Evolutionary conservation across 2,113 vertebrate species (phyloP), one percentile per base, ranked within the genome.

Genomic region (Campylorhamphus procurvoides): DNA sequence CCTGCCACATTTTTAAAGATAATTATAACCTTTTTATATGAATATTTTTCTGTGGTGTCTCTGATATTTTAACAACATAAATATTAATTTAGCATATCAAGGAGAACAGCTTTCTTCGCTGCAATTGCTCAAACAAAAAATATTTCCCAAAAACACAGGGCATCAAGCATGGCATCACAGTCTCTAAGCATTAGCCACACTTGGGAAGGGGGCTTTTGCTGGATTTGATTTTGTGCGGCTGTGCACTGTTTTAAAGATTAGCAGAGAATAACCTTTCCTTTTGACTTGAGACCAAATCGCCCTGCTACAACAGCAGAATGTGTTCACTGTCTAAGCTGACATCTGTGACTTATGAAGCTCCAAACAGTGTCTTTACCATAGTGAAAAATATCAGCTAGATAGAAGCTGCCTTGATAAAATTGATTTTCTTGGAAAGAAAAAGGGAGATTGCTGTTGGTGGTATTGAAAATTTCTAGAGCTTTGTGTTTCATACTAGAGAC

Each of bases 11-110:
- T 97, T 96, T 96, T 89, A 91, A 97, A 98, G 97, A 97, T 98
- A 98, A 98, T 98, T 98, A 98, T 94, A 97, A 98, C 95, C 96
- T 97, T 97, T 97, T 97, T 94, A 97, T 94, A 97, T 97, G 97
- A 97, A 97, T 97, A 97, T 97, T 97, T 98, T 98, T 97, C 91
- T 44, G 92, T 93, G 62, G 84, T 69, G 80, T 96, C 96, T 97
- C 94, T 97, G 97, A 97, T 98, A 98, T 97, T 98, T 97, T 96
- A 97, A 94, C 91, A 97, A 96, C 66, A 90, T 98, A 98, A 98
- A 98, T 98, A 98, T 98, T 98, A 97, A 98, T 98, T 98, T 97
- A 97, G 71, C 52, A 86, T 68, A 96, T 96, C 96, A 96, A 97
- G 93, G 79, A 96, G 95, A 96, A 96, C 87, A 79, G 40, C 52